phyloP scores from a whole-genome alignment of 1,140 invertebrate genomes.

The Zaprionus lachaisei region DNA sequence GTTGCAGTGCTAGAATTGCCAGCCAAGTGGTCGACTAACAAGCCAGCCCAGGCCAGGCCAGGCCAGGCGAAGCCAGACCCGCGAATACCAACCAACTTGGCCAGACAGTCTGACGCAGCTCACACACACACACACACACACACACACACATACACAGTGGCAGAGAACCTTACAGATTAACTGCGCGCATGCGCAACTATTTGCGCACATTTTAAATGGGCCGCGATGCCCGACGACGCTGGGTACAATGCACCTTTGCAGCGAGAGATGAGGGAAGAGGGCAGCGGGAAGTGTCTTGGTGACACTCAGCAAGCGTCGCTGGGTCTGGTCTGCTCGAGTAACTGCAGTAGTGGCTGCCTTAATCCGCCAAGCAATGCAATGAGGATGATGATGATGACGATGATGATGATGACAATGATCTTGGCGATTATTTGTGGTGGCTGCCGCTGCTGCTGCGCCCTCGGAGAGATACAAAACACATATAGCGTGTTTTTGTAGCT shows the following conservation, averaged over 20 bases:
- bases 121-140: conserved; percentile 8
- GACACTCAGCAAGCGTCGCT: conserved; percentile 71
- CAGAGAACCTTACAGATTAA: conserved; percentile 58
- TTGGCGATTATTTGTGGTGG: conserved; percentile 70
- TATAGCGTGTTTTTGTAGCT: conserved; percentile 66
- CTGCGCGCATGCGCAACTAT: conserved; percentile 81
- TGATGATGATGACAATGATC: conserved; percentile 64
- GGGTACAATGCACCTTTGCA: conserved; percentile 68
- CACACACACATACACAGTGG: conserved; percentile 18
- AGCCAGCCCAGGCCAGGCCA: conserved; percentile 29
- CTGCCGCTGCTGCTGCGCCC: conserved; percentile 45
- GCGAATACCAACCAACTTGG: conserved; percentile 23
- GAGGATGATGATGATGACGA: conserved; percentile 8
- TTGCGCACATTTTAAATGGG: conserved; percentile 82
- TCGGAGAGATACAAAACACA: conserved; percentile 54
- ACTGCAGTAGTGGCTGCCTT: conserved; percentile 45
- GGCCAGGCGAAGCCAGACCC: conserved; percentile 8
- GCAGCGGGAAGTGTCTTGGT: conserved; percentile 40
- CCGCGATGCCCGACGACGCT: conserved; percentile 45
- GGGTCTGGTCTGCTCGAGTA: conserved; percentile 56
- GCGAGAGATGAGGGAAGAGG: neutral
- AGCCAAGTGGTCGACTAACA: conserved; percentile 52
- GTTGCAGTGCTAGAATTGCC: conserved; percentile 33
- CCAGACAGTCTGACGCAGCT: conserved; percentile 73
- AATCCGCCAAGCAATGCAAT: conserved; percentile 72